Conservation (phyloP, 2,797 vertebrate species). For the Chanos chanos region DNA sequence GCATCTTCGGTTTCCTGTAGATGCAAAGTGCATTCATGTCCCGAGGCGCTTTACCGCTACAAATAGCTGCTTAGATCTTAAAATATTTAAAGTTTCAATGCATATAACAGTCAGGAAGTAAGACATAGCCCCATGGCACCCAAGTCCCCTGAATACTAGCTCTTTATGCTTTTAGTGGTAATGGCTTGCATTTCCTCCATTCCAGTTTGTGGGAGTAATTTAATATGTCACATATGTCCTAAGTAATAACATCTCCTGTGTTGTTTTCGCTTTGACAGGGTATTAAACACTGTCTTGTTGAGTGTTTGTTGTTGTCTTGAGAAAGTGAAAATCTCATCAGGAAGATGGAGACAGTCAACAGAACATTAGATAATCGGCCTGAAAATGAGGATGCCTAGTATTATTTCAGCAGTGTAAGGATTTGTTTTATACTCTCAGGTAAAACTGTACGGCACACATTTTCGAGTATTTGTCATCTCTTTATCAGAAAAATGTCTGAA, state of each 20-base stretch:
- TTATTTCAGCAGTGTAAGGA: no score
- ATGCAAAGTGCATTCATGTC: conserved; percentile 28
- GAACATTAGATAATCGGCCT: not conserved
- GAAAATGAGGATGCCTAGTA: not conserved
- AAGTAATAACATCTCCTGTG: conserved; percentile 19
- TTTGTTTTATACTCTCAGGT: not conserved
- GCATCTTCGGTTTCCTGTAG: not conserved
- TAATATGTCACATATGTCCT: conserved; percentile 34
- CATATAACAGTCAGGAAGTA: conserved; percentile 6
- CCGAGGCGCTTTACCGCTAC: conserved; percentile 51
- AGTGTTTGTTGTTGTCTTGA: conserved; percentile 36
- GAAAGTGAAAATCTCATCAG: conserved; percentile 24
- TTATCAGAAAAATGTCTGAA: no score
- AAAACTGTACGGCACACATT: no score
- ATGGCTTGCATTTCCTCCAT: conserved; percentile 9
- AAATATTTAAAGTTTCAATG: conserved; percentile 27
- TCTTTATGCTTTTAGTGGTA: not conserved
- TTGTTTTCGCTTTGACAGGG: conserved; percentile 16
- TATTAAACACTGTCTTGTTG: conserved; percentile 33
- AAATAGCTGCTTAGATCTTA: conserved; percentile 24
- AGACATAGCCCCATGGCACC: not conserved
- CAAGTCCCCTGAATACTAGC: not conserved
- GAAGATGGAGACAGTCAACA: conserved; percentile 22
- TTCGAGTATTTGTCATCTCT: no score
- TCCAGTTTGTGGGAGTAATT: conserved; percentile 29